Conservation (phyloP, 2,797 vertebrate species). For the Staurois parvus region DNA sequence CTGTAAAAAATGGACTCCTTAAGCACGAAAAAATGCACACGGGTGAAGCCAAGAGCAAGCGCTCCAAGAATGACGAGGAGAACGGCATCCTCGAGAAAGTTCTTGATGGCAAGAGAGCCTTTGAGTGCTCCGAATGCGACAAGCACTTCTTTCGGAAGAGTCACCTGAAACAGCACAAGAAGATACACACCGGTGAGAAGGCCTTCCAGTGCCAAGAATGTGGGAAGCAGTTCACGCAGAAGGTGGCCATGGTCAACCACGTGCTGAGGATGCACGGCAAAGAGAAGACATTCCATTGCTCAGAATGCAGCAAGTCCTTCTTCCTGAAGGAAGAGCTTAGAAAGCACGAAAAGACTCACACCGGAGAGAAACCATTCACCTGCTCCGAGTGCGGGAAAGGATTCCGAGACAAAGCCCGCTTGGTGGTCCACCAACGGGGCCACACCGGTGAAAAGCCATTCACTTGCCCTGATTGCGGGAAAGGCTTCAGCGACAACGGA, state of each 20-base stretch:
- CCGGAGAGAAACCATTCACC: constrained; percentile 63
- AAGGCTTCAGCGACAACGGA: constrained; percentile 68
- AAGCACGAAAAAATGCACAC: neutral
- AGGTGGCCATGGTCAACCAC: constrained; percentile 48
- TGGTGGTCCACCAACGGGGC: constrained; percentile 14
- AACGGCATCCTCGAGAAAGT: neutral
- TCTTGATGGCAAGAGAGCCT: constrained; percentile 9
- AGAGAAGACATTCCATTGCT: neutral
- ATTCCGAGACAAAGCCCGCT: neutral
- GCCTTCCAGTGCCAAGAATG: constrained; percentile 76
- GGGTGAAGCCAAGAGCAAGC: neutral
- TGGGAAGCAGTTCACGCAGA: constrained; percentile 79
- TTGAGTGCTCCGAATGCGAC: constrained; percentile 51
- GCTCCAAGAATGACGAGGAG: neutral
- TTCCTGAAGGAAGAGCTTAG: neutral
- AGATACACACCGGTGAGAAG: constrained; percentile 76
- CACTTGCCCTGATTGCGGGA: constrained; percentile 66
- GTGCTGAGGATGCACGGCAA: neutral
- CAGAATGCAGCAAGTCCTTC: neutral
- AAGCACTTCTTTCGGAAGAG: constrained; percentile 2
- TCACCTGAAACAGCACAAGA: constrained; percentile 68
- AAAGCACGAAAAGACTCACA: neutral
- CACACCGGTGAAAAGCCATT: constrained; percentile 24
- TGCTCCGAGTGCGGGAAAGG: constrained; percentile 64
- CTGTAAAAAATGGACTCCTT: neutral